Percentiles rank a stretch among this genome's conserved stretches.
phyloP scores from a whole-genome alignment of 2,797 vertebrate genomes.

The Danio aesculapii region DNA sequence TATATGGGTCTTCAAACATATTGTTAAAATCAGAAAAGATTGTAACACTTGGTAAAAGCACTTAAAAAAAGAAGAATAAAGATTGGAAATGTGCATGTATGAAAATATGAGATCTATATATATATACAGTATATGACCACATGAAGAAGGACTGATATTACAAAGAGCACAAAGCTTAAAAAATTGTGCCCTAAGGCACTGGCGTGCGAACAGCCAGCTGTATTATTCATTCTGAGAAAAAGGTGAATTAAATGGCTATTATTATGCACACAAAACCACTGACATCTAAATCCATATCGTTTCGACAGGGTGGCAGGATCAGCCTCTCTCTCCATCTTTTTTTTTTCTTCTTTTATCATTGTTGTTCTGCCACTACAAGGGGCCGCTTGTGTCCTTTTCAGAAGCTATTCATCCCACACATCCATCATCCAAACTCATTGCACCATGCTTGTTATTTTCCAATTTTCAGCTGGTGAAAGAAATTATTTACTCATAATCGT shows the following conservation, averaged over 20 bases:
- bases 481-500: slow-evolving; percentile 66
- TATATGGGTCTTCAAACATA: background rate
- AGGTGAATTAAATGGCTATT: slow-evolving; percentile 17
- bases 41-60: too few relatives aligned
- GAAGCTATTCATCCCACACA: slow-evolving; percentile 61
- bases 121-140: background rate
- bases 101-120: background rate
- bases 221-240: slow-evolving; percentile 35
- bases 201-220: background rate
- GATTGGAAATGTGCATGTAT: background rate
- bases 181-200: slow-evolving; percentile 10
- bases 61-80: background rate
- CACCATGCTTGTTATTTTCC: slow-evolving; percentile 66
- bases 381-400: slow-evolving; percentile 48
- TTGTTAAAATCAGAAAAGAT: background rate
- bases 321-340: background rate
- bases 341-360: slow-evolving; percentile 20
- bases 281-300: slow-evolving; percentile 46
- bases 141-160: background rate
- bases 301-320: slow-evolving; percentile 32
- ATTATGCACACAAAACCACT: slow-evolving; percentile 35
- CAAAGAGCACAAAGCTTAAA: slow-evolving; percentile 1
- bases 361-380: slow-evolving; percentile 15
- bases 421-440: slow-evolving; percentile 63
- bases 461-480: slow-evolving; percentile 60